Evolutionary conservation across 2,113 vertebrate genomes (phyloP).

Genomic region (Notiomystis cincta): DNA sequence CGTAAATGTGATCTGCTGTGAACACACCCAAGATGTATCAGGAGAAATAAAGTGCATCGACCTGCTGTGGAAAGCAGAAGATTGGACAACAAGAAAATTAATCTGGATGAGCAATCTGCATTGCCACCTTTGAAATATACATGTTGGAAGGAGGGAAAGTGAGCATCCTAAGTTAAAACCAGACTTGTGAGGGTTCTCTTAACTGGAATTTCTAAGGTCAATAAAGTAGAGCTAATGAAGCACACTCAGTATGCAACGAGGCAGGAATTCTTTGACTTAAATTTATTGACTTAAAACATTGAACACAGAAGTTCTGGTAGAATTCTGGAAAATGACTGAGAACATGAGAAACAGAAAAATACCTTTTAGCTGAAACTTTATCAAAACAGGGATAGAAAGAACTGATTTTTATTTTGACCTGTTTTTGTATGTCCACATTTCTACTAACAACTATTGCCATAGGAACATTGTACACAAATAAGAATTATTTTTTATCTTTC

Average conservation of each 20-base stretch:
- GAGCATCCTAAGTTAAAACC: neutral
- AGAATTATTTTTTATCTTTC: neutral
- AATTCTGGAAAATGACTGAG: neutral
- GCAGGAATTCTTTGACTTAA: neutral
- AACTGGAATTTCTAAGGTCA: neutral
- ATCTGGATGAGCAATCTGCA: neutral
- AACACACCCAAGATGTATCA: accelerated
- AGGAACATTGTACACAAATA: neutral
- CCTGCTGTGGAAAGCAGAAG: neutral
- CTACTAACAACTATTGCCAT: neutral
- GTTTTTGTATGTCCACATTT: neutral
- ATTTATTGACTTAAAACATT: neutral
- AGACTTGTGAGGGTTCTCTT: neutral
- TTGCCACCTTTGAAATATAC: neutral
- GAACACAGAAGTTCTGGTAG: neutral
- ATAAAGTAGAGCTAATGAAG: neutral
- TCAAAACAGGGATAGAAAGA: neutral
- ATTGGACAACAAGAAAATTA: neutral
- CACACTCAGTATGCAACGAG: neutral
- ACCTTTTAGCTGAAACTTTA: neutral
- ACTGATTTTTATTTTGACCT: neutral
- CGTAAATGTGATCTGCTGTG: neutral
- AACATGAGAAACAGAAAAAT: neutral
- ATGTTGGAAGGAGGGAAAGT: neutral
- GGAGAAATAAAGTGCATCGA: accelerated